Percentiles rank a stretch among this genome's conserved stretches.
These are phyloP conservation scores for Euphonia xanthogaster DNA, from an alignment of 2,797 vertebrate species.

Conservation along the genomic window DNA sequence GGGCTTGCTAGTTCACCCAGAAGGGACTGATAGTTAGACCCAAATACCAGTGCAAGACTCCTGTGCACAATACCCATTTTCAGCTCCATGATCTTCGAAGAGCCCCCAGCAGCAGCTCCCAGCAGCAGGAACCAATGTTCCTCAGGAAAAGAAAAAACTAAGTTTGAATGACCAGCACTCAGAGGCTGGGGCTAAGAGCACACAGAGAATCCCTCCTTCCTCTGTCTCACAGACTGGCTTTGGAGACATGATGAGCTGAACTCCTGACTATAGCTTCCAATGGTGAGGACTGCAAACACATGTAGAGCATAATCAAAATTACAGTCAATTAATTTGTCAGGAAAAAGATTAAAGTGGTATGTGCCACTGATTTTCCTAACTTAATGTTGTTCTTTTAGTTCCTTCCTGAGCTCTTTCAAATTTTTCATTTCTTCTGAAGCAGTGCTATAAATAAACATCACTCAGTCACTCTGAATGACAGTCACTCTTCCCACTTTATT, in stretches of 20 bases:
- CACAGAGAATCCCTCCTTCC: not conserved
- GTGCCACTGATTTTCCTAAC: not conserved
- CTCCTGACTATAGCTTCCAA: not conserved
- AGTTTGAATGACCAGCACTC: not conserved
- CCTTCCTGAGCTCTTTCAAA: not conserved
- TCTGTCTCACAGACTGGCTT: not conserved
- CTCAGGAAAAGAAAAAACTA: not conserved
- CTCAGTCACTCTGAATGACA: not conserved
- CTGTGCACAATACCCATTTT: not conserved
- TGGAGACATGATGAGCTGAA: not conserved
- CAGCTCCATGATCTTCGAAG: not conserved
- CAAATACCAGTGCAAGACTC: not conserved
- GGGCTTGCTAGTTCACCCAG: not conserved
- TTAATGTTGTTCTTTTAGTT: not conserved
- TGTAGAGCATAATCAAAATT: not conserved
- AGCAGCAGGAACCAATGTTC: not conserved
- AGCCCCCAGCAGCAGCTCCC: not conserved
- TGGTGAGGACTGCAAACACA: not conserved
- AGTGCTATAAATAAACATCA: not conserved
- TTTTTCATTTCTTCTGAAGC: not conserved
- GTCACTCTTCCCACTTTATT: not conserved
- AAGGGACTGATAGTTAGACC: not conserved
- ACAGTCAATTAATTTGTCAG: not conserved
- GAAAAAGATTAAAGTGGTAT: not conserved
- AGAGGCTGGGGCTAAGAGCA: not conserved